Base-by-base conservation (phyloP, 2,797 vertebrate species). In the Anas flavirostris region DNA sequence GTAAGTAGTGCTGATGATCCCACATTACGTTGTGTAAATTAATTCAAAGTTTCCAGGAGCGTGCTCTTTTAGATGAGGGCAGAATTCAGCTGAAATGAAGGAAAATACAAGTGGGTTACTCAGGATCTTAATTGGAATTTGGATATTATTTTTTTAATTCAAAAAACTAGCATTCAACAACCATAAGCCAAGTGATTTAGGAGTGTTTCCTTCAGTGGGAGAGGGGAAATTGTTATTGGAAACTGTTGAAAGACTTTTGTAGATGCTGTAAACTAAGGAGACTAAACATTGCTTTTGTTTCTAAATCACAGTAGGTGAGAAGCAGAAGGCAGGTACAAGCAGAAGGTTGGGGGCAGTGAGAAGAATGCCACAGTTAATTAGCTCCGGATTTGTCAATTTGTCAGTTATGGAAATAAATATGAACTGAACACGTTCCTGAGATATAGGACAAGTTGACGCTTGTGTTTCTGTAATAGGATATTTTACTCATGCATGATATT, bases 1-100 rank as follows among this genome's bases (percentile, higher is more conserved):
- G 16, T 78, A 66, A 81, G 53, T 86, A 62, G 86, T 86, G 76
- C 82, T 72, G 67, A 90, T 63, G 72, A 87, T 93, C 72, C 46
- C 17, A 50, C 67, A 2, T 75, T 60, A 56, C 69, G 39, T 19
- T 26, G 8, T 64, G 15, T 59, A 80, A 92, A 73, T 74, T 25
- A 70, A 86, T 69, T 56, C 14, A 13, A 75, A 86, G 53, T 76
- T 73, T 37, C 6, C 35, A 64, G 37, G 44, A 82, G 19, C 3
- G 0, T 70, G 28, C 6, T 48, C 50, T 41, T 52, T 4, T 23
- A 73, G 17, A 70, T 93, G 44, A 69, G 46, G n/a, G 63, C 44
- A 58, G 59, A 91, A 55, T 43, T 92, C 56, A 73, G 16, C 29
- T 53, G 43, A 68, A 50, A 56, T 29, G 19, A 46, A 70, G 29